Conservation (phyloP, 1,140 invertebrate species). For the Lepidotrigona ventralis region DNA sequence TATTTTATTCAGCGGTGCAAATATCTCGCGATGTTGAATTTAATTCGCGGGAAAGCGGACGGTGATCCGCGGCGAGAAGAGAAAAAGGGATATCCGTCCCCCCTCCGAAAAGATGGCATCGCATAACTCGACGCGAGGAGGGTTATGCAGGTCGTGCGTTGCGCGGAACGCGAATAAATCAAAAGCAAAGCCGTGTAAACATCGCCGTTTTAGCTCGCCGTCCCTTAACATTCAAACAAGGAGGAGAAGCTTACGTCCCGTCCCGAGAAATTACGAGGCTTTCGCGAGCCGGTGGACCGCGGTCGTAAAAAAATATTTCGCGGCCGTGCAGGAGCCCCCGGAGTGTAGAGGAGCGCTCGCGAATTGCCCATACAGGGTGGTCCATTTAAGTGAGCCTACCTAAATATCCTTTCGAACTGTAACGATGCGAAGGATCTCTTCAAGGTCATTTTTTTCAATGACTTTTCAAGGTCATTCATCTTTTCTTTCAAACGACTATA, state of each 20-base stretch:
- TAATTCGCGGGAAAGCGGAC: background rate
- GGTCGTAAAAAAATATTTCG: conserved; percentile 41
- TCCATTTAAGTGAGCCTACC: background rate
- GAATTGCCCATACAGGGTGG: background rate
- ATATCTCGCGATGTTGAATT: background rate
- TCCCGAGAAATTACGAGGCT: conserved; percentile 11
- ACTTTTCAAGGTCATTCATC: too few relatives aligned
- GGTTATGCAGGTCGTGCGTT: background rate
- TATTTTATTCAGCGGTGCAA: background rate
- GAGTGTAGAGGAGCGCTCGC: too few relatives aligned
- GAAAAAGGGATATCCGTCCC: background rate
- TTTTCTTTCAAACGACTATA: too few relatives aligned
- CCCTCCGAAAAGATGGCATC: background rate
- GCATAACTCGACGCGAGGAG: background rate
- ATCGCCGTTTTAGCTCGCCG: conserved; percentile 48
- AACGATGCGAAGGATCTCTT: too few relatives aligned
- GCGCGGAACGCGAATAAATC: conserved; percentile 58
- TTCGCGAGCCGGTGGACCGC: background rate
- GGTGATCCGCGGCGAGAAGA: background rate
- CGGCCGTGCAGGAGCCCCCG: background rate
- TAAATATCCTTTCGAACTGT: too few relatives aligned
- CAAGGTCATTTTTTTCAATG: too few relatives aligned
- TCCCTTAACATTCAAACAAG: conserved; percentile 14
- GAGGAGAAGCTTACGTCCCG: background rate
- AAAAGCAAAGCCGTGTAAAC: conserved; percentile 61